Evolutionary conservation across 2,888 invertebrate genomes (phyloP), one percentile per base, ranked within the genome.

Genomic region (Dynastes tityus): DNA sequence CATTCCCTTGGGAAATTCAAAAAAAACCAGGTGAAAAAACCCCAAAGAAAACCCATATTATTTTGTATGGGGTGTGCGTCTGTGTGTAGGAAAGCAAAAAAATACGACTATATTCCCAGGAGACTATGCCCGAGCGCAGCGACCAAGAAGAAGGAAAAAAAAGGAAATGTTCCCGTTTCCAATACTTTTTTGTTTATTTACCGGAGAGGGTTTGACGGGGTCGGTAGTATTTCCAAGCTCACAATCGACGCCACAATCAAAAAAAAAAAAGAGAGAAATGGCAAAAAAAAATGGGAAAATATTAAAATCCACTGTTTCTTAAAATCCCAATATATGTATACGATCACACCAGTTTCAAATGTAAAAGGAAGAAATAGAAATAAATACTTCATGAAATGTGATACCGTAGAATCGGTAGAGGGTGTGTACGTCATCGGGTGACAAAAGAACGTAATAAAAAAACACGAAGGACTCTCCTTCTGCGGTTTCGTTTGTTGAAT

Each of bases 101-200:
- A 55, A 55, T 13, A 6, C 16, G 55, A 13, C 55, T 6, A 55
- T 55, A 55, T 55, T n/a, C 55, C 8, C 55, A 22, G 55, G n/a
- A 22, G 16, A 22, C 22, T 16, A 22, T 16, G 16, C 55, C 55
- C 11, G 11, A 8, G 45, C 45, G 45, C 9, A 45, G 45, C 45
- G 11, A 45, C 11, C 45, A 45, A 45, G 11, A 22, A n/a, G 55
- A 55, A 55, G n/a, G 55, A 55, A 55, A 55, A 13, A 55, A 2
- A 55, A 16, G 45, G 8, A 45, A 45, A 45, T 45, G n/a, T 55
- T 13, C n/a, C 22, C 55, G 55, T 55, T 55, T 55, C 55, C 55
- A 55, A 55, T 55, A 55, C 55, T 55, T 55, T 55, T 22, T 55
- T 55, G 55, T 55, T 55, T 55, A 55, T n/a, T n/a, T 55, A n/a